Percentiles rank a stretch among this genome's conserved stretches.
These are phyloP conservation scores for Macrotrachela quadricornifera DNA, from an alignment of 1,140 invertebrate species.

Conservation along the genomic window DNA sequence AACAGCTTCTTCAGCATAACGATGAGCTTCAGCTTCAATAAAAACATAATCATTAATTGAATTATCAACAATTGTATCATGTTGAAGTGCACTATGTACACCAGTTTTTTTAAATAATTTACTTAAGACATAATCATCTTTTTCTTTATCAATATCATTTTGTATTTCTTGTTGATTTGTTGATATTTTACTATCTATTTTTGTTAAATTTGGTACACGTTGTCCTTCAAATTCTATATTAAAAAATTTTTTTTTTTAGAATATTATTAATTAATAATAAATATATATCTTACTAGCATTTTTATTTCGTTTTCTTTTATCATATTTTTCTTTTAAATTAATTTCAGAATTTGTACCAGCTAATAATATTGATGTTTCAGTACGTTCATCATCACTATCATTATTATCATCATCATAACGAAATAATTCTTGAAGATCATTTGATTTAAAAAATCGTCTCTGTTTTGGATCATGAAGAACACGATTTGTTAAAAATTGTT, in stretches of 20 bases:
- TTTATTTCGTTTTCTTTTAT: no score
- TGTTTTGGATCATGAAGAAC: conserved; percentile 73
- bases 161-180: no score
- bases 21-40: conserved; percentile 41
- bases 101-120: conserved; percentile 40
- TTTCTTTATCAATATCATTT: conserved; percentile 14
- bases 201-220: conserved; percentile 32
- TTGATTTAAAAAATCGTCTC: conserved; percentile 69
- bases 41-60: conserved; percentile 35
- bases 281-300: no score
- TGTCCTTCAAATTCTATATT: conserved; percentile 38
- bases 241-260: no score
- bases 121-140: conserved; percentile 48
- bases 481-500: conserved; percentile 74
- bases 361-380: conserved; percentile 66
- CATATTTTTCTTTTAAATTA: conserved; percentile 15
- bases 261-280: no score
- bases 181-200: conserved; percentile 12
- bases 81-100: conserved; percentile 39
- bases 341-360: conserved; percentile 43
- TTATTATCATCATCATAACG: conserved; percentile 33
- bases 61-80: conserved; percentile 40
- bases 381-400: conserved; percentile 26
- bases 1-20: conserved; percentile 40
- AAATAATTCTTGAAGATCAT: conserved; percentile 72